phyloP scores from a whole-genome alignment of 2,797 vertebrate genomes.

The Typhlichthys eigenmanni region DNA sequence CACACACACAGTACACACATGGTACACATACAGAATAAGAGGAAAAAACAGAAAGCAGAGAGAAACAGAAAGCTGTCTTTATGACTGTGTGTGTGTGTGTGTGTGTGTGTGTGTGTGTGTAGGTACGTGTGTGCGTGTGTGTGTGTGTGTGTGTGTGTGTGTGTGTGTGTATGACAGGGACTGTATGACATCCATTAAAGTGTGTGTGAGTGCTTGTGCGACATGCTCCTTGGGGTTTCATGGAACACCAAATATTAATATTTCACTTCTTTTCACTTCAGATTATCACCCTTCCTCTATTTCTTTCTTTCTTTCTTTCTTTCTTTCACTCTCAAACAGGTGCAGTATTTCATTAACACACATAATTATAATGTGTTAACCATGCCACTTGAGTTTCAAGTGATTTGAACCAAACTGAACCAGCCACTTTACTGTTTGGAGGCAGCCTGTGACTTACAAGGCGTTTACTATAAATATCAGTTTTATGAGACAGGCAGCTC shows the following conservation, averaged over 20 bases:
- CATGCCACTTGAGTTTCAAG: constrained; percentile 1
- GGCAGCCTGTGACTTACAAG: too few species aligned
- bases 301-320: constrained; percentile 19
- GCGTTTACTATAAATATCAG: too few species aligned
- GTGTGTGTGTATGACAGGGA: constrained; percentile 43
- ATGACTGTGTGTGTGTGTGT: constrained; percentile 8
- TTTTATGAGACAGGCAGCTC: too few species aligned
- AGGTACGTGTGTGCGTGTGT: background rate
- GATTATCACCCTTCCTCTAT: constrained; percentile 68
- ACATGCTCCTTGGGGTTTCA: constrained; percentile 38
- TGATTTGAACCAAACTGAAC: too few species aligned
- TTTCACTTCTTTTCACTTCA: constrained; percentile 72
- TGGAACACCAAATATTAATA: constrained; percentile 55
- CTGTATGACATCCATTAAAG: constrained; percentile 67
- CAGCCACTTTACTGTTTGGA: too few species aligned
- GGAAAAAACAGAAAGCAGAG: too few species aligned
- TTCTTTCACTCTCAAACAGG: background rate
- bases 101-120: constrained; percentile 1
- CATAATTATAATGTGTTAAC: constrained; percentile 1
- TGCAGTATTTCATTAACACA: too few species aligned
- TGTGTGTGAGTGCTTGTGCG: constrained; percentile 25
- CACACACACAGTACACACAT: background rate
- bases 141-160: constrained; percentile 6
- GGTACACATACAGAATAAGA: background rate
- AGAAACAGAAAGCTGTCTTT: too few species aligned